A percentile compares a stretch with the other conserved stretches of the same genome.
phyloP scores from a whole-genome alignment of 1,140 invertebrate species.

The Coptotermes formosanus region DNA sequence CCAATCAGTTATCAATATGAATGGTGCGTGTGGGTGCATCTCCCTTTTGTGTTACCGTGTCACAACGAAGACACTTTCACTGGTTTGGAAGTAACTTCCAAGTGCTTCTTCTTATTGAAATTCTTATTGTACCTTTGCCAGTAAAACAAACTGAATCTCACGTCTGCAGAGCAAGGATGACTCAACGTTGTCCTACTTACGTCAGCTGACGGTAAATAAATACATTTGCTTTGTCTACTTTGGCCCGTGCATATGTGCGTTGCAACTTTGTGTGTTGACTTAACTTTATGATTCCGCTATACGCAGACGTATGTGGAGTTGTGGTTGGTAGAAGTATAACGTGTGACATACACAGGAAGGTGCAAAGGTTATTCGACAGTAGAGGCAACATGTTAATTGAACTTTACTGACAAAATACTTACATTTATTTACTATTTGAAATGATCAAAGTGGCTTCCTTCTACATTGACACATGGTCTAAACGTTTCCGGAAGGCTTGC shows the following conservation, averaged over 20 bases:
- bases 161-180: not conserved
- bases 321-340: not conserved
- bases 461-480: too few relatives aligned
- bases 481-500: too few relatives aligned
- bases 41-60: not conserved
- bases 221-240: not conserved
- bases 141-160: not conserved
- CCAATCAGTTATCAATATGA: not conserved
- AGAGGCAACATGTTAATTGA: too few relatives aligned
- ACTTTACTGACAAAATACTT: too few relatives aligned
- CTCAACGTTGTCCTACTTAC: not conserved
- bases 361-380: too few relatives aligned
- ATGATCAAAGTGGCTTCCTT: too few relatives aligned
- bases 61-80: not conserved
- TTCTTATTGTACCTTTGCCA: not conserved
- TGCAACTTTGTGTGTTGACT: not conserved
- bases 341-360: too few relatives aligned
- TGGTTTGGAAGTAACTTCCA: not conserved
- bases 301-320: not conserved
- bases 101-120: not conserved
- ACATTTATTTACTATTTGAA: too few relatives aligned
- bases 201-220: not conserved
- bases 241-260: not conserved
- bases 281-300: not conserved
- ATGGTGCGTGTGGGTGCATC: not conserved